Percentiles rank a stretch among this genome's conserved stretches.
phyloP scores from a whole-genome alignment of 2,113 vertebrate genomes.

The Bufo bufo region DNA sequence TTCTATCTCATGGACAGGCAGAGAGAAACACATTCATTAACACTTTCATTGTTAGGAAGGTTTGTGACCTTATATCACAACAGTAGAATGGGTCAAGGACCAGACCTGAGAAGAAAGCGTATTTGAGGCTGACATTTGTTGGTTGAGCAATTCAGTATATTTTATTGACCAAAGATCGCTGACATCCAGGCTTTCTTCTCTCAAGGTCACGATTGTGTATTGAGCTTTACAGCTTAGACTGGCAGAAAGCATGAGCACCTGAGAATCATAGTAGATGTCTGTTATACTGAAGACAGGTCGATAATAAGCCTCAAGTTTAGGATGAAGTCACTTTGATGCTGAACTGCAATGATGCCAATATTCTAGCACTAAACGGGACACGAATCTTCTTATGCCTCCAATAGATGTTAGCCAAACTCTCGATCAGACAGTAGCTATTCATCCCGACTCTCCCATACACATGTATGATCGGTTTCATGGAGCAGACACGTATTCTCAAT shows the following conservation, averaged over 20 bases:
- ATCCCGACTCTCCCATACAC: too few relatives aligned
- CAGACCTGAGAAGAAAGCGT: background rate
- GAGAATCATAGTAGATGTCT: background rate
- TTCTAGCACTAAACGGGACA: background rate
- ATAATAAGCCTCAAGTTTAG: background rate
- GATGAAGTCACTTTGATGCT: background rate
- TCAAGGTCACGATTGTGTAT: background rate
- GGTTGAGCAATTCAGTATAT: background rate
- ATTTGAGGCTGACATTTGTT: background rate
- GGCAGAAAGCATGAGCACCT: background rate
- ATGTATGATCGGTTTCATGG: too few relatives aligned
- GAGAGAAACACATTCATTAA: slow-evolving; percentile 37
- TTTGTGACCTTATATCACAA: slow-evolving; percentile 11
- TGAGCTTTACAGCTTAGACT: slow-evolving; percentile 3
- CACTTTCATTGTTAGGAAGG: slow-evolving; percentile 20
- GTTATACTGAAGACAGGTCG: background rate
- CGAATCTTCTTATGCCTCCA: too few relatives aligned
- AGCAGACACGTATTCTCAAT: too few relatives aligned
- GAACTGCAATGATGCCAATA: background rate
- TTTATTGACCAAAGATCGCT: background rate
- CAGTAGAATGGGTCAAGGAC: slow-evolving; percentile 27
- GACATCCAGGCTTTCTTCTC: slow-evolving; percentile 12
- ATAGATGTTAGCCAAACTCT: too few relatives aligned
- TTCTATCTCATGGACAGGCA: slow-evolving; percentile 48
- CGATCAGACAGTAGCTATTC: too few relatives aligned